phyloP scores from a whole-genome alignment of 2,888 invertebrate genomes.

The Machimus atricapillus region DNA sequence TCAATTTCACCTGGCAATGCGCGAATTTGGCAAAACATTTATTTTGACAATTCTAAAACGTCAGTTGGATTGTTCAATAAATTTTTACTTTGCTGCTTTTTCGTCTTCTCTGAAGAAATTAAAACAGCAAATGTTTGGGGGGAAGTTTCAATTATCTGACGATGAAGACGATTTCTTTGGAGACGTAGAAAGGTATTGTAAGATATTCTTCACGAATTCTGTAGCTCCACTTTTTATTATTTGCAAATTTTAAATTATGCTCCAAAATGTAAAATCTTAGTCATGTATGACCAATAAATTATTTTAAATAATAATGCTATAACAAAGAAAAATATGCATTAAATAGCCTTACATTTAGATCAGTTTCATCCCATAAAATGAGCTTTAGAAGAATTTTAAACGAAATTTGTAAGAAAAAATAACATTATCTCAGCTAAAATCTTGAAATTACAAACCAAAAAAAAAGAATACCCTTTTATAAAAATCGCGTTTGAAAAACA shows the following conservation, averaged over 20 bases:
- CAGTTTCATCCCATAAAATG: too few species aligned
- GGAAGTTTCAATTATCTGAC: conserved; percentile 43
- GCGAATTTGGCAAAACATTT: background rate
- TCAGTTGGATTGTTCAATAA: background rate
- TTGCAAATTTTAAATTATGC: background rate
- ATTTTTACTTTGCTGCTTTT: background rate
- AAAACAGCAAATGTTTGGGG: conserved; percentile 44
- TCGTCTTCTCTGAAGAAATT: background rate
- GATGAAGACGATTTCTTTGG: conserved; percentile 41
- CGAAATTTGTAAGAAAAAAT: background rate
- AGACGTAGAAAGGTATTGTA: conserved; percentile 13
- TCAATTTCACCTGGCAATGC: background rate
- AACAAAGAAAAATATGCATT: background rate
- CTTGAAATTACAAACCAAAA: too few species aligned
- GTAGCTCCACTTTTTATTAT: background rate
- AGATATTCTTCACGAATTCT: background rate
- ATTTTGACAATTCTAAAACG: background rate
- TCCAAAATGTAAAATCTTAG: background rate
- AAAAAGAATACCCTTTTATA: too few species aligned
- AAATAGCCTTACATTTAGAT: background rate
- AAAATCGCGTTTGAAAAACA: too few species aligned
- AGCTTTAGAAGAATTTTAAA: too few species aligned
- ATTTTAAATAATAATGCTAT: background rate
- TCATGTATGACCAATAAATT: background rate
- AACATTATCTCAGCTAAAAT: too few species aligned